These are phyloP conservation scores for Zaprionus nigranus DNA, from an alignment of 1,140 invertebrate genomes.

Conservation along the genomic window DNA sequence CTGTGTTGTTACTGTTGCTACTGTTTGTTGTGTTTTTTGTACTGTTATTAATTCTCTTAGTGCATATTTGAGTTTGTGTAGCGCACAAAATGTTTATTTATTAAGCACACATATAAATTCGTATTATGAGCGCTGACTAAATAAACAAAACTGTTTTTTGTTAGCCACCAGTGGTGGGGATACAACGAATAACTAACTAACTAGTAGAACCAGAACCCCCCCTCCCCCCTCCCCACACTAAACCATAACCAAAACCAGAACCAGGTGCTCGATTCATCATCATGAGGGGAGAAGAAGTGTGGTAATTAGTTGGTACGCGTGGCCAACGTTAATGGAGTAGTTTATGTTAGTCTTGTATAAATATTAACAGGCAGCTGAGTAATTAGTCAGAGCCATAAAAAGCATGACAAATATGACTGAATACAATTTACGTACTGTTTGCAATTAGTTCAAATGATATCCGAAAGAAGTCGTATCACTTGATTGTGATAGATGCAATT, in stretches of 20 bases:
- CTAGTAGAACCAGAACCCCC: not conserved
- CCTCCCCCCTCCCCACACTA: too few relatives aligned
- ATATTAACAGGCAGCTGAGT: slow-evolving; percentile 50
- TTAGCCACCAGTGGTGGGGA: slow-evolving; percentile 36
- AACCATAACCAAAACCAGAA: slow-evolving; percentile 11
- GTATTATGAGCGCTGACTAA: slow-evolving; percentile 75
- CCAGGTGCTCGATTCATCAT: not conserved
- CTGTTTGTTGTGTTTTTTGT: slow-evolving; percentile 30
- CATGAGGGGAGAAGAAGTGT: not conserved
- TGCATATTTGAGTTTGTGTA: slow-evolving; percentile 70
- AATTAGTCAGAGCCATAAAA: slow-evolving; percentile 24
- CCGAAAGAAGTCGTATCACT: not conserved
- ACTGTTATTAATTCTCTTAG: slow-evolving; percentile 39
- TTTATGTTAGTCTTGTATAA: slow-evolving; percentile 48
- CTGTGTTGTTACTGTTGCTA: slow-evolving; percentile 13
- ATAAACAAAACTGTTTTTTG: slow-evolving; percentile 62
- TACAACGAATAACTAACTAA: not conserved
- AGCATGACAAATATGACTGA: slow-evolving; percentile 6
- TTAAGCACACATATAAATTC: slow-evolving; percentile 70
- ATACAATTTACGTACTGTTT: not conserved
- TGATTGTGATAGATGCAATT: not conserved
- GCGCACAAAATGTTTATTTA: slow-evolving; percentile 76
- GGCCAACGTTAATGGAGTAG: slow-evolving; percentile 59
- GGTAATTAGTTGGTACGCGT: slow-evolving; percentile 60
- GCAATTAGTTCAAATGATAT: not conserved